Base-by-base conservation (phyloP, 1,140 invertebrate species). In the Tachypleus tridentatus region DNA sequence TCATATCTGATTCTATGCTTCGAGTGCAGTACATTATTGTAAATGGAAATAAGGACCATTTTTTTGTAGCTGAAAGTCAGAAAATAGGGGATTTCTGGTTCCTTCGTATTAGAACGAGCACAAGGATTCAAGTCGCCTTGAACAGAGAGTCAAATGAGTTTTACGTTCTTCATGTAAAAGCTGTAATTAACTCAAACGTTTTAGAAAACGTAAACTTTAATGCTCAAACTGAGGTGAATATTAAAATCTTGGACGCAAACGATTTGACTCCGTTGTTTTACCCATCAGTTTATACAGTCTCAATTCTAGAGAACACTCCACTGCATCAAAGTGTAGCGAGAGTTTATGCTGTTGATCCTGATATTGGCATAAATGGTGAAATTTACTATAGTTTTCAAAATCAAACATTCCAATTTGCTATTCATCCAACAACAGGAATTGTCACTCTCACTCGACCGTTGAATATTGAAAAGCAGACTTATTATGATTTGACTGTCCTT, bases 371-470 rank as follows among this genome's bases (percentile, higher is more conserved):
- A 60, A 97, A 97, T 75, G 91, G 92, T 3, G 91, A 97, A 79
- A 92, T 97, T 70, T 97, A 97, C 77, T 98, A 97, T 76, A 95
- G 89, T 76, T 87, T 97, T 70, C 79, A 83, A n/a, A 83, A 93
- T 66, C 78, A 82, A 11, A 91, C 86, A 5, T 85, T 90, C 69
- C 84, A 87, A 67, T 97, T 97, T 76, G 87, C 91, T 5, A 85
- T 97, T 64, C 91, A 98, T 79, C 92, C 93, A 8, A 91, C 92
- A 50, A 90, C 85, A 10, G 95, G 94, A 4, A 84, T 92, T 7
- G 84, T 97, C 53, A 87, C 88, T 3, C 80, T 95, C 5, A 90
- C 91, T 3, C 83, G 89, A 71, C 85, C 86, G 11, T 79, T 96
- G 51, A 82, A 83, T 64, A 87, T 85, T 70, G 64, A 64, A 51